These are phyloP conservation scores for Agapornis canus DNA, from an alignment of 2,797 vertebrate genomes.

Conservation along the genomic window DNA sequence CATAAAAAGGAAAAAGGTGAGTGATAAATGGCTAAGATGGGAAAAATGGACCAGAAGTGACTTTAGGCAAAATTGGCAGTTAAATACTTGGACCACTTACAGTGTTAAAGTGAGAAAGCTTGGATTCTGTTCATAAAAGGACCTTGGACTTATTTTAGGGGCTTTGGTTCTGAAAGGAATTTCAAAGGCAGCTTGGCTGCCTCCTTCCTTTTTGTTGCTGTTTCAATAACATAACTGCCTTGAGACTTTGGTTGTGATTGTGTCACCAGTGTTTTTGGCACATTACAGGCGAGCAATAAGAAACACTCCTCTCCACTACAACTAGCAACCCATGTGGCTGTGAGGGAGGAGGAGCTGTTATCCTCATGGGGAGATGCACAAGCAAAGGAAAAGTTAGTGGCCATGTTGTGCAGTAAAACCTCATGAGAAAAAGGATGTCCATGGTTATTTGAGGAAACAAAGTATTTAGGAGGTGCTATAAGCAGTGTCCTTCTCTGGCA, in stretches of 20 bases:
- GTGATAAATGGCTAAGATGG: neutral
- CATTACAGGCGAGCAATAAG: neutral
- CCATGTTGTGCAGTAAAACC: neutral
- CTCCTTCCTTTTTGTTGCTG: neutral
- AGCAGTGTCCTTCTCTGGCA: neutral
- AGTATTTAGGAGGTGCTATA: too few relatives aligned
- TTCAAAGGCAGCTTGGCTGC: neutral
- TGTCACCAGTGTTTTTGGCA: neutral
- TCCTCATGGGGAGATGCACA: accelerated
- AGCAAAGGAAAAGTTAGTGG: neutral
- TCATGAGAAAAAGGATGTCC: neutral
- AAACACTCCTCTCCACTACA: neutral
- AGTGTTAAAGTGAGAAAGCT: neutral
- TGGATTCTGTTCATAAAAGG: neutral
- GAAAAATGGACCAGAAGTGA: neutral
- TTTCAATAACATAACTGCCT: neutral
- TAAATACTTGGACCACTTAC: neutral
- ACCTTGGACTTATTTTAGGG: neutral
- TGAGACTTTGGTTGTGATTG: accelerated
- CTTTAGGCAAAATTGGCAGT: neutral
- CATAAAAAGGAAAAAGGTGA: neutral
- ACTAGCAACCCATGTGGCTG: neutral
- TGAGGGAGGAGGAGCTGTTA: neutral
- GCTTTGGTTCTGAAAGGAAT: neutral
- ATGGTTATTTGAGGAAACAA: neutral